These are phyloP conservation scores for Scaptodrosophila latifasciaeformis DNA, from an alignment of 2,888 invertebrate species.

Conservation along the genomic window DNA sequence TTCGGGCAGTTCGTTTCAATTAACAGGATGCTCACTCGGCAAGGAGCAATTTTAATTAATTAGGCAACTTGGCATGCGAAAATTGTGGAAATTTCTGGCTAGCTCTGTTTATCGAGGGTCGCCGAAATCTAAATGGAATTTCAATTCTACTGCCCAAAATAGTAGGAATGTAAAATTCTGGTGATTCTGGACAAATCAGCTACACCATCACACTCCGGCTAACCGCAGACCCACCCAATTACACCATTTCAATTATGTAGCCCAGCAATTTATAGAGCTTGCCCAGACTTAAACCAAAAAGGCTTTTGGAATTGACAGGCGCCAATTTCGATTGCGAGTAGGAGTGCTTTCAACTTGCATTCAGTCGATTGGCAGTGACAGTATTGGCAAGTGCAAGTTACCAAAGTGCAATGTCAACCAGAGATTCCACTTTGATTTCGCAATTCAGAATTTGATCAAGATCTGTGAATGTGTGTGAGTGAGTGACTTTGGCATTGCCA, in stretches of 20 bases:
- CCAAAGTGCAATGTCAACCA: conserved; percentile 3
- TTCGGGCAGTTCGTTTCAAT: conserved; percentile 57
- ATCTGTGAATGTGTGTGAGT: not conserved
- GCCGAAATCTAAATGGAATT: too few species aligned
- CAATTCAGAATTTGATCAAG: not conserved
- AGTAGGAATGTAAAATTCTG: too few species aligned
- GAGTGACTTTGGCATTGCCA: not conserved
- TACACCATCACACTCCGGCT: too few species aligned
- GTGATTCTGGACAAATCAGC: too few species aligned
- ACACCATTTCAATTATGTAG: too few species aligned
- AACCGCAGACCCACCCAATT: too few species aligned
- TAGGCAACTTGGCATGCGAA: not conserved
- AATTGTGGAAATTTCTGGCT: too few species aligned
- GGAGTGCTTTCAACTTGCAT: not conserved
- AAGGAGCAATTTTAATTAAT: conserved; percentile 40
- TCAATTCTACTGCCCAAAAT: too few species aligned
- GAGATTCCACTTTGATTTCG: not conserved
- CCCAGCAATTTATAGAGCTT: too few species aligned
- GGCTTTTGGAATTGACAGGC: conserved; percentile 1
- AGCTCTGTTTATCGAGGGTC: too few species aligned
- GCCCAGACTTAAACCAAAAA: too few species aligned
- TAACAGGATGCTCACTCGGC: conserved; percentile 32
- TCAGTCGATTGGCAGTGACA: not conserved
- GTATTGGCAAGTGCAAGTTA: not conserved
- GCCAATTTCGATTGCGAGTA: not conserved